These are phyloP conservation scores for Epinephelus coioides DNA, from an alignment of 2,797 vertebrate species.

Conservation along the genomic window DNA sequence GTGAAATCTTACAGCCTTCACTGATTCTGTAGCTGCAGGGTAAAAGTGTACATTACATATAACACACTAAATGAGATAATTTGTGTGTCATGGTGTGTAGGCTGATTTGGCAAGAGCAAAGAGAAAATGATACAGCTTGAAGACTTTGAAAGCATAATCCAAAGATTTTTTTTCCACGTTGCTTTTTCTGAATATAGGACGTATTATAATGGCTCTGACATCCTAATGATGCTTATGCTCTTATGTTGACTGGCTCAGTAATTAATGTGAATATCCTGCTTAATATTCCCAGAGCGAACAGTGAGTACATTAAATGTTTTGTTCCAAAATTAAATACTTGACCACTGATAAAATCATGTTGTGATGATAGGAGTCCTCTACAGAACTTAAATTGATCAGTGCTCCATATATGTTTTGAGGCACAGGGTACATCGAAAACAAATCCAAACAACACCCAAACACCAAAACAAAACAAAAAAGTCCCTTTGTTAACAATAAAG, in stretches of 20 bases:
- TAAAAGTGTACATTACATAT: conserved; percentile 41
- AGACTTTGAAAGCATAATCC: conserved; percentile 48
- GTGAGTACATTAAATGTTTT: background rate
- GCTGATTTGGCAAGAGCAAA: conserved; percentile 61
- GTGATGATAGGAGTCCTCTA: background rate
- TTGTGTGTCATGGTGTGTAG: conserved; percentile 58
- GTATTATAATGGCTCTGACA: conserved; percentile 34
- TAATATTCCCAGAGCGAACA: conserved; percentile 3
- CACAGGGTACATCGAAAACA: background rate
- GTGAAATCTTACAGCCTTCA: conserved; percentile 25
- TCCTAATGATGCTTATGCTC: background rate
- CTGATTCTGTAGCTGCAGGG: conserved; percentile 43
- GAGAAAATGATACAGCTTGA: conserved; percentile 46
- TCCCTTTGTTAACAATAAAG: background rate
- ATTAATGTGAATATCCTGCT: background rate
- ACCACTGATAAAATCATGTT: background rate
- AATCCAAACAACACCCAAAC: no score
- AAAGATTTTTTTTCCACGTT: conserved; percentile 15
- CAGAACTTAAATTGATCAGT: background rate
- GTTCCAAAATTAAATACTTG: background rate
- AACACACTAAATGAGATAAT: conserved; percentile 49
- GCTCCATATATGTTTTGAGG: background rate
- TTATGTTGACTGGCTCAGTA: conserved; percentile 4
- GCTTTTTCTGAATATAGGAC: conserved; percentile 45
- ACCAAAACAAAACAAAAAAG: background rate